These are phyloP conservation scores for Gallinago undulata DNA, from an alignment of 2,113 vertebrate species.

Conservation along the genomic window DNA sequence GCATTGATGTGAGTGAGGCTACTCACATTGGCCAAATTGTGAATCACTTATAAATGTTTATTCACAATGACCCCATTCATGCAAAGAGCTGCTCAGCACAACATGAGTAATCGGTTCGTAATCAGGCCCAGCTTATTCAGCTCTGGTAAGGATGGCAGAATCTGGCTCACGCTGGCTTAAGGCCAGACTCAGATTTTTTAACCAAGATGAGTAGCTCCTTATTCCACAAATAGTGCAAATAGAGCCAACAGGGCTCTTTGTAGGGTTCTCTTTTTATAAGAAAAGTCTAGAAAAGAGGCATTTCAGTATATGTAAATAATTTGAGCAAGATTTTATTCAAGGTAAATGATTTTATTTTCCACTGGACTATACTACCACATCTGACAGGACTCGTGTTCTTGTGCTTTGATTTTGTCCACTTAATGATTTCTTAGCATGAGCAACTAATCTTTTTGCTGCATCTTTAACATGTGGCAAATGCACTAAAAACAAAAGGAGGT, in stretches of 20 bases:
- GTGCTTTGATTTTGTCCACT: background rate
- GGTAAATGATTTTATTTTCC: background rate
- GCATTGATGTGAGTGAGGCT: conserved; percentile 30
- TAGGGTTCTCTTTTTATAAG: background rate
- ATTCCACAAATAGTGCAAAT: conserved; percentile 14
- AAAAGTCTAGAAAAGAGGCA: background rate
- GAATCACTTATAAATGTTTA: conserved; percentile 57
- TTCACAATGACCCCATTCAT: conserved; percentile 65
- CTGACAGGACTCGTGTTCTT: background rate
- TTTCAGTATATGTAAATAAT: background rate
- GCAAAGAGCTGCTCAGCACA: background rate
- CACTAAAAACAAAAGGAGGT: conserved; percentile 32
- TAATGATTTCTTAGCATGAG: background rate
- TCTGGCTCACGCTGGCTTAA: background rate
- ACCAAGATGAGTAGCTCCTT: conserved; percentile 37
- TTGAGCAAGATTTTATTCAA: background rate
- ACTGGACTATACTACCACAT: background rate
- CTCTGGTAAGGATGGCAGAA: conserved; percentile 22
- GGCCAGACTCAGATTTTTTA: conserved; percentile 15
- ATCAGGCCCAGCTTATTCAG: conserved; percentile 44
- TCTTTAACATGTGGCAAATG: conserved; percentile 24
- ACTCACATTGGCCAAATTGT: conserved; percentile 48
- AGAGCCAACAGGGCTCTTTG: background rate
- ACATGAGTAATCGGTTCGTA: conserved; percentile 50
- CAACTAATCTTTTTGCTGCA: background rate